phyloP scores from a whole-genome alignment of 1,140 invertebrate species.

The Atta texana region DNA sequence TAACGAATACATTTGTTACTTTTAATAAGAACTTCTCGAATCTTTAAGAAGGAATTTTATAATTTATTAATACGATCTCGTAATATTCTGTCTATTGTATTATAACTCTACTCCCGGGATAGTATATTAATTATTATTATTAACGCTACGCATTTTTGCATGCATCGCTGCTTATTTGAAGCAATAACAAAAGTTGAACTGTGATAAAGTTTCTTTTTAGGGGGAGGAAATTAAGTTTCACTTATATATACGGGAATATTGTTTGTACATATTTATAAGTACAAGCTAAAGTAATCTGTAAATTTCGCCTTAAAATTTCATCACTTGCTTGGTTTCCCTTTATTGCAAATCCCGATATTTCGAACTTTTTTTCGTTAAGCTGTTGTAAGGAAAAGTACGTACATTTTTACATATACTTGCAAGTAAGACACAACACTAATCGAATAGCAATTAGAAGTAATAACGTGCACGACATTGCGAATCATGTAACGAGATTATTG shows the following conservation, averaged over 20 bases:
- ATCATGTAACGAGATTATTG: slow-evolving; percentile 53
- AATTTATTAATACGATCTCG: slow-evolving; percentile 54
- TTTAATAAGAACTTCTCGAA: slow-evolving; percentile 16
- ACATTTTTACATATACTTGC: slow-evolving; percentile 55
- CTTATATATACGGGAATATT: slow-evolving; percentile 8
- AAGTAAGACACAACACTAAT: slow-evolving; percentile 46
- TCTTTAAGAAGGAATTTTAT: slow-evolving; percentile 45
- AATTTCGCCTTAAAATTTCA: slow-evolving; percentile 33
- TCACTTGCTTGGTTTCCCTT: slow-evolving; percentile 44
- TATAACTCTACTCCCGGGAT: slow-evolving; percentile 32
- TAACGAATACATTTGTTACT: slow-evolving; percentile 26
- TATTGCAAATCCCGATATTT: slow-evolving; percentile 20
- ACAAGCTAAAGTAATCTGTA: slow-evolving; percentile 38
- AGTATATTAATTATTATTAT: slow-evolving; percentile 6
- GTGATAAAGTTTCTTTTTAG: slow-evolving; percentile 65
- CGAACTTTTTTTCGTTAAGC: slow-evolving; percentile 22
- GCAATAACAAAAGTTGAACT: slow-evolving; percentile 61
- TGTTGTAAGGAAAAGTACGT: slow-evolving; percentile 35
- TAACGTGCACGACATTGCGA: slow-evolving; percentile 51
- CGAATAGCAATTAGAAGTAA: slow-evolving; percentile 42
- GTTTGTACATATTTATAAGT: slow-evolving; percentile 62
- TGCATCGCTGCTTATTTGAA: slow-evolving; percentile 51
- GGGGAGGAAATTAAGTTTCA: slow-evolving; percentile 35
- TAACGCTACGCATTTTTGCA: slow-evolving; percentile 28
- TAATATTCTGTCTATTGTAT: slow-evolving; percentile 48